These are phyloP conservation scores for Holcopasites calliopsidis DNA, from an alignment of 1,140 invertebrate genomes.

Conservation along the genomic window DNA sequence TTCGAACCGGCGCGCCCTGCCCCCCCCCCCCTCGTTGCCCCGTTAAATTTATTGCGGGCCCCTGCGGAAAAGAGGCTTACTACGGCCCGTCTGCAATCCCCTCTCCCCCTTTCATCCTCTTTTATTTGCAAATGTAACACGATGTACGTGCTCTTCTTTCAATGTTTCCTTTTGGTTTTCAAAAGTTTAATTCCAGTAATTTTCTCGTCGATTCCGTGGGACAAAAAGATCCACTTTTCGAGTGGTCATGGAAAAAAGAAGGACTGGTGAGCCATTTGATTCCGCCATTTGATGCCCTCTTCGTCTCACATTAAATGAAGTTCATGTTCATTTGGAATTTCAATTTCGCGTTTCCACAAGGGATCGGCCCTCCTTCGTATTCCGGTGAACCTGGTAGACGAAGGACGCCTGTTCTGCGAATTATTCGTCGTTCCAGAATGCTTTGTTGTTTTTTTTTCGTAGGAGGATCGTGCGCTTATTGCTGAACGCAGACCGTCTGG, in stretches of 20 bases:
- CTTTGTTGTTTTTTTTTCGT: neutral
- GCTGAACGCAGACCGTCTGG: neutral
- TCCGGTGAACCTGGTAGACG: neutral
- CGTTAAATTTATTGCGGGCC: slow-evolving; percentile 75
- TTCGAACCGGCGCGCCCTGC: slow-evolving; percentile 65
- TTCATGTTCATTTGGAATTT: neutral
- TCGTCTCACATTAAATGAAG: too few species aligned
- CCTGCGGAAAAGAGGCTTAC: slow-evolving; percentile 64
- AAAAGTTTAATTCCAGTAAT: too few species aligned
- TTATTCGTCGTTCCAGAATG: too few species aligned
- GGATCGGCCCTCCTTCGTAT: too few species aligned
- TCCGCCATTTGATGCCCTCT: too few species aligned
- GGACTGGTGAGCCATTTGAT: too few species aligned
- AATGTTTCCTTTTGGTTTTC: too few species aligned
- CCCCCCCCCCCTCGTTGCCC: slow-evolving; percentile 69
- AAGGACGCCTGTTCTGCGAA: slow-evolving; percentile 5
- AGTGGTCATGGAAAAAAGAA: too few species aligned
- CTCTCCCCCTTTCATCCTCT: neutral
- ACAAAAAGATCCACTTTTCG: too few species aligned
- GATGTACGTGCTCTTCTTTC: too few species aligned
- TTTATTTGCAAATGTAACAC: too few species aligned
- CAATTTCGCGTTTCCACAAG: neutral
- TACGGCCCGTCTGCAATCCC: slow-evolving; percentile 60
- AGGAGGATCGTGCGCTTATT: neutral
- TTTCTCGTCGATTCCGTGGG: too few species aligned